Evolutionary conservation across 2,888 invertebrate genomes (phyloP).

Genomic region (Polymixis flavicincta): DNA sequence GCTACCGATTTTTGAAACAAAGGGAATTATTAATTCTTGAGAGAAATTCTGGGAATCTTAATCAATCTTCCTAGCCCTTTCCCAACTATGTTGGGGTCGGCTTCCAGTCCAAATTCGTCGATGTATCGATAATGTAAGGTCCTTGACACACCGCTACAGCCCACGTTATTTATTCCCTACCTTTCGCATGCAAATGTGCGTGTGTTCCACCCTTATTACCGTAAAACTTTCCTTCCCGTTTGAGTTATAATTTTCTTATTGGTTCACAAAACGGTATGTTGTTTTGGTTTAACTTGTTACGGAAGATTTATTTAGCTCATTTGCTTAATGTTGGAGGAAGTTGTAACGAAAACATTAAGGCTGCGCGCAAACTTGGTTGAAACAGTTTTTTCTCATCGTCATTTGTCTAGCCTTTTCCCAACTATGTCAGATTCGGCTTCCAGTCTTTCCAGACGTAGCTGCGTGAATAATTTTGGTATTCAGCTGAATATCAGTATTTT

Average conservation of each 20-base stretch:
- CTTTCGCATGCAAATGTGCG: constrained; percentile 69
- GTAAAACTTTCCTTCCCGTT: constrained; percentile 43
- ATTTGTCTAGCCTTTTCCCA: background rate
- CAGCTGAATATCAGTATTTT: background rate
- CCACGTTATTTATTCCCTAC: constrained; percentile 26
- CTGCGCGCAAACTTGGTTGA: background rate
- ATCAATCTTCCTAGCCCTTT: no score
- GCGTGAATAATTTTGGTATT: no score
- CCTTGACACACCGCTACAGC: constrained; percentile 60
- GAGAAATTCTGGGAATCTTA: background rate
- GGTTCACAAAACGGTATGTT: constrained; percentile 46
- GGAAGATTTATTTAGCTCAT: constrained; percentile 45
- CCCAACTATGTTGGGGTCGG: no score
- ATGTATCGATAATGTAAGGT: constrained; percentile 38
- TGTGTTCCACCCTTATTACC: constrained; percentile 56
- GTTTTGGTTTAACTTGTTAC: constrained; percentile 38
- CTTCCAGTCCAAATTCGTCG: background rate
- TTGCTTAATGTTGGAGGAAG: constrained; percentile 27
- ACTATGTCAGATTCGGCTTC: background rate
- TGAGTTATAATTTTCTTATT: constrained; percentile 57
- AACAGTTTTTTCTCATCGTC: background rate
- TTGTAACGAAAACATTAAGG: constrained; percentile 17
- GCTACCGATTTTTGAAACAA: background rate
- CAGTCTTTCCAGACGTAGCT: background rate
- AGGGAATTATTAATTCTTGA: no score